Percentiles rank a stretch among this genome's conserved stretches.
Conservation (phyloP, 2,888 invertebrate species). For the Eupithecia pulchellata region DNA sequence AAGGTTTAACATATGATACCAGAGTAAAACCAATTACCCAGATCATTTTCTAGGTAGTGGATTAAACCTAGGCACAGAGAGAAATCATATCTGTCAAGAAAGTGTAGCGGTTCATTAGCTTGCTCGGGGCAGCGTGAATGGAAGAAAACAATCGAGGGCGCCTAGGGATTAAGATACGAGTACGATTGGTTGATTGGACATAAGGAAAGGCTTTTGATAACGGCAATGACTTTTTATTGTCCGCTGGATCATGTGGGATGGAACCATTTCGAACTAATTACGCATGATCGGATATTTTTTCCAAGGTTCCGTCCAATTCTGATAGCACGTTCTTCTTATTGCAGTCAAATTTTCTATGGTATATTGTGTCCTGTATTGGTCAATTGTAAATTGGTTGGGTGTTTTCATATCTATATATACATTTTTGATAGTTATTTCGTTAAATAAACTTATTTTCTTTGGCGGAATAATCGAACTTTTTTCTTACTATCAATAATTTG, state of each 20-base stretch:
- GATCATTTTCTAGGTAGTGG: slow-evolving; percentile 22
- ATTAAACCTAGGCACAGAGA: slow-evolving; percentile 40
- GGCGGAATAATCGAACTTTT: background rate
- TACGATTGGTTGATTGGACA: background rate
- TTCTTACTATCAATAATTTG: background rate
- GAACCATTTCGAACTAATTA: background rate
- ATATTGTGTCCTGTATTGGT: too few relatives aligned
- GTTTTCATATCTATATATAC: too few relatives aligned
- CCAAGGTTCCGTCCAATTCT: background rate
- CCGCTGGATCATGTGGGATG: background rate
- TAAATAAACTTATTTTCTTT: background rate
- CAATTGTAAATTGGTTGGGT: too few relatives aligned
- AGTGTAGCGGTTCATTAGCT: slow-evolving; percentile 48
- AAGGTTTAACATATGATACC: background rate
- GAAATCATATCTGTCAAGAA: slow-evolving; percentile 48
- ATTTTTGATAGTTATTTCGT: too few relatives aligned
- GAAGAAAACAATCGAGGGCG: slow-evolving; percentile 29
- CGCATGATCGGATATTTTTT: background rate
- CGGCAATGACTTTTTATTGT: background rate
- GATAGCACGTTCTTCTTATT: background rate
- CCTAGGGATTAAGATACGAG: background rate
- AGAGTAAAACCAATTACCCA: background rate
- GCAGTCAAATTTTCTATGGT: background rate
- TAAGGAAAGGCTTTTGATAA: background rate
- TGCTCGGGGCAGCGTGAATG: slow-evolving; percentile 43